Evolutionary conservation across 1,140 invertebrate genomes (phyloP), one percentile per base, ranked within the genome.

Genomic region (Lucilia sericata): DNA sequence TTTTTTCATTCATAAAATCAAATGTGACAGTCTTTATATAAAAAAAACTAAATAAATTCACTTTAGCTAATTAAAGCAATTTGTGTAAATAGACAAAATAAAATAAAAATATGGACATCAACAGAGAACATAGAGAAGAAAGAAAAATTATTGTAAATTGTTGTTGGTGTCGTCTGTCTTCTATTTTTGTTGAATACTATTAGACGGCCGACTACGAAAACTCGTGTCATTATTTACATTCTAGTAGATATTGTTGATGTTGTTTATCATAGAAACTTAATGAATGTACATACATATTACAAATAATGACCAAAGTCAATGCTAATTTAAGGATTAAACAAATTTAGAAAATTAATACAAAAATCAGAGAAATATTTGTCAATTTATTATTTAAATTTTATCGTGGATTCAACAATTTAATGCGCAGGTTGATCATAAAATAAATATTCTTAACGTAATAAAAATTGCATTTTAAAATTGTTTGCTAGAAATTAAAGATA

Each of bases 1-100:
- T 60, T 60, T 60, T 70, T 70, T 70, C 65, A 70, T 70, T 70
- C 65, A 70, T 70, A 21, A 70, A 70, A 70, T 70, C 19, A 70
- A 70, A 70, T 70, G 19, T 25, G 65, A 70, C 65, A 70, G 21
- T 25, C 25, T 19, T 70, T 25, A 9, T 9, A 21, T 10, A 19
- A 70, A 70, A n/a, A 70, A 25, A 19, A 21, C 21, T 19, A 70
- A 70, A 21, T 21, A 25, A 19, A 70, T 60, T 60, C n/a, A 70
- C 19, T 70, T 70, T 21, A 70, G 65, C 65, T 70, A 70, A 70
- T 70, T 70, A 25, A 5, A 70, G 21, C 19, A 70, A 12, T 70
- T 70, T 70, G 65, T 70, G 21, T 70, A 10, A 3, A 70, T 25
- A 70, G 19, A 70, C 8, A 70, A 17, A 70, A 19, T 65, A 65